Evolutionary conservation across 2,113 vertebrate genomes (phyloP).

Genomic region (Hassar affinis): DNA sequence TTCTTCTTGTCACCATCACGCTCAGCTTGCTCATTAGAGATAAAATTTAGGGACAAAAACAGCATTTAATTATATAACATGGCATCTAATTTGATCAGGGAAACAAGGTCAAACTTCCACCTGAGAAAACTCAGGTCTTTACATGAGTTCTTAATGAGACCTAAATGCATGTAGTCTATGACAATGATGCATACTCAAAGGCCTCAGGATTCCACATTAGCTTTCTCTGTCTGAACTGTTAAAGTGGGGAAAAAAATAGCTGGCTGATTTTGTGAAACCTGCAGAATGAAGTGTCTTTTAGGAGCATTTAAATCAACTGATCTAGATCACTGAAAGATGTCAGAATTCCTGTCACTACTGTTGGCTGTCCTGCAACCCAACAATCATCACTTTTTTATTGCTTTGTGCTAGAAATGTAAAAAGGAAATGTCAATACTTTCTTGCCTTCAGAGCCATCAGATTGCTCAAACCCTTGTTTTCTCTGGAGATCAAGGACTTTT

Average conservation of each 20-base stretch:
- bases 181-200: neutral
- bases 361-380: neutral
- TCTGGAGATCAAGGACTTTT: neutral
- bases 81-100: neutral
- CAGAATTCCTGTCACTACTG: neutral
- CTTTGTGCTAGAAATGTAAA: neutral
- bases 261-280: neutral
- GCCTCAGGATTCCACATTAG: neutral
- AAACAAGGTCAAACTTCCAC: neutral
- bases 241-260: neutral
- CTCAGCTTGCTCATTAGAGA: too few relatives aligned
- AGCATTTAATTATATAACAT: neutral
- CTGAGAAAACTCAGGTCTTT: neutral
- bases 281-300: neutral
- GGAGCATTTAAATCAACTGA: neutral
- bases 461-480: neutral
- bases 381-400: neutral
- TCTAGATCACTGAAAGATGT: neutral
- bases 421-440: neutral
- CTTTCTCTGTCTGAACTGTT: neutral
- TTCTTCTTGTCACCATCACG: too few relatives aligned
- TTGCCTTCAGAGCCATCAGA: neutral
- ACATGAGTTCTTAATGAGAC: neutral
- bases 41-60: too few relatives aligned
- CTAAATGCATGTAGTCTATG: neutral